A percentile compares a stretch with the other conserved stretches of the same genome.
These are phyloP conservation scores for Rhagoletis zephyria DNA, from an alignment of 1,140 invertebrate genomes.

Conservation along the genomic window DNA sequence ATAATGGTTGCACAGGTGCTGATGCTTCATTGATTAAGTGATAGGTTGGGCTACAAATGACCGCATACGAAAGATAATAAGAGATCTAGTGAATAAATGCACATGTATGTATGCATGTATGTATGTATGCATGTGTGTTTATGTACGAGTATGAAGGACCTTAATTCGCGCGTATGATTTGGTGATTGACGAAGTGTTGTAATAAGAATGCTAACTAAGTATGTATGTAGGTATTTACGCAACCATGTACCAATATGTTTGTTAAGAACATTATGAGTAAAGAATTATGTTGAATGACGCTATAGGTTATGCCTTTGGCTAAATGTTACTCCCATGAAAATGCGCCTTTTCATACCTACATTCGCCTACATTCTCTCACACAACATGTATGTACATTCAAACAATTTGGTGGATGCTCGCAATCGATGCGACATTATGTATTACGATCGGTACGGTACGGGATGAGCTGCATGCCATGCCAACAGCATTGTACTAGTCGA, in stretches of 20 bases:
- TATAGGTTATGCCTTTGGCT: not conserved
- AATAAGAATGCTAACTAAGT: too few relatives aligned
- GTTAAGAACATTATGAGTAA: not conserved
- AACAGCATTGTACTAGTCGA: not conserved
- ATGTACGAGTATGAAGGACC: not conserved
- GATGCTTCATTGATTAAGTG: conserved; percentile 55
- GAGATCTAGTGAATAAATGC: not conserved
- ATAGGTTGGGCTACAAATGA: conserved; percentile 52
- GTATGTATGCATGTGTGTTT: not conserved
- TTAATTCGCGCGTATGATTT: not conserved
- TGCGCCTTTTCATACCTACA: not conserved
- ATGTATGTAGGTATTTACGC: too few relatives aligned
- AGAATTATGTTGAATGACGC: not conserved
- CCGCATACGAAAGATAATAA: conserved; percentile 18
- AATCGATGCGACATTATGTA: too few relatives aligned
- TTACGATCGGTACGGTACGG: not conserved
- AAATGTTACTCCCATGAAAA: not conserved
- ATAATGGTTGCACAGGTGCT: conserved; percentile 28
- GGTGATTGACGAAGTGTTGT: not conserved
- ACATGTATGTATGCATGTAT: not conserved
- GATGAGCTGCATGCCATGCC: not conserved
- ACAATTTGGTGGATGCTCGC: too few relatives aligned
- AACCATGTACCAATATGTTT: not conserved
- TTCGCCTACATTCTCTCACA: not conserved
- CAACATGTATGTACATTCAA: not conserved